These are phyloP conservation scores for Labeo calbasu DNA, from an alignment of 2,797 vertebrate genomes.

Conservation along the genomic window DNA sequence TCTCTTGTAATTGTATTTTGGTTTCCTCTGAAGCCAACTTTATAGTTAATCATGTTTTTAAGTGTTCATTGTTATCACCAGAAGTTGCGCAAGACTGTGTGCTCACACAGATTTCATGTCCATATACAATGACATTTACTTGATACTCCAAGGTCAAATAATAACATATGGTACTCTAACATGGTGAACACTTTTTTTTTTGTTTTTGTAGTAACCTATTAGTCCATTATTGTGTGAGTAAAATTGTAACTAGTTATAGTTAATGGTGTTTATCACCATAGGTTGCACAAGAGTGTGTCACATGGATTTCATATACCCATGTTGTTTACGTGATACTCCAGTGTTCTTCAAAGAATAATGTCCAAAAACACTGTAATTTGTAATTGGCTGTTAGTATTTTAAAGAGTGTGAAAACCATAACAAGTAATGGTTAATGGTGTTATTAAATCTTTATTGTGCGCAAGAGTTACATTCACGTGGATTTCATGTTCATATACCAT, in stretches of 20 bases:
- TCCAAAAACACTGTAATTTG: background rate
- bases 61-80: background rate
- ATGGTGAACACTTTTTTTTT: too few relatives aligned
- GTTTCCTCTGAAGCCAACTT: conserved; percentile 28
- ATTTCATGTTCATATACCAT: too few relatives aligned
- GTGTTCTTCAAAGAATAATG: background rate
- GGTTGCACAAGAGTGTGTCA: background rate
- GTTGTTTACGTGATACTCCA: background rate
- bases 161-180: background rate
- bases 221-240: background rate
- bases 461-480: too few relatives aligned
- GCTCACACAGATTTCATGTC: background rate
- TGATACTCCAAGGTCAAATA: background rate
- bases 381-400: background rate
- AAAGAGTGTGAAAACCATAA: background rate
- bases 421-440: background rate
- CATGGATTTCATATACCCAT: background rate
- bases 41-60: background rate
- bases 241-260: background rate
- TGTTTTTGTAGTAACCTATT: background rate
- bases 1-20: conserved; percentile 47
- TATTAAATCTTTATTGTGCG: too few relatives aligned
- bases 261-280: background rate
- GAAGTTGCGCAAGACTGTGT: background rate
- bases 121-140: background rate